Conservation (phyloP, 2,797 vertebrate genomes). For the Triplophysa bombifrons region DNA sequence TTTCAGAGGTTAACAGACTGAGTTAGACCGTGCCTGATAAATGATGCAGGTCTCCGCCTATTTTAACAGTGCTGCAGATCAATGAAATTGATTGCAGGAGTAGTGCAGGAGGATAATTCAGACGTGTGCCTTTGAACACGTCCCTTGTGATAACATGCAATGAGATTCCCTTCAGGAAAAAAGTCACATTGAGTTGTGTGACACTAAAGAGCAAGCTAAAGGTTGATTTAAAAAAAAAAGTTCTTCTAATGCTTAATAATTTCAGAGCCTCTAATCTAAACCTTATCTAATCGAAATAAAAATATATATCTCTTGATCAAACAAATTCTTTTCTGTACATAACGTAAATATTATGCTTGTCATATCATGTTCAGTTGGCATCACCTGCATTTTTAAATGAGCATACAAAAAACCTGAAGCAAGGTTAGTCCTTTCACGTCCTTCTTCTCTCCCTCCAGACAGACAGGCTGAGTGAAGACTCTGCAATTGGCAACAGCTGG, state of each 20-base stretch:
- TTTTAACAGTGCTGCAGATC: slow-evolving; percentile 44
- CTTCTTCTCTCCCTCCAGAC: slow-evolving; percentile 14
- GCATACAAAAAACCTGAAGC: slow-evolving; percentile 16
- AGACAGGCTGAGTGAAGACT: slow-evolving; percentile 31
- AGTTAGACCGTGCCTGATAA: slow-evolving; percentile 42
- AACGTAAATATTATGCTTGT: background rate
- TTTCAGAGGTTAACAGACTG: slow-evolving; percentile 44
- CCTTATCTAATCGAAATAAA: too few relatives aligned
- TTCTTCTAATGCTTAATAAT: too few relatives aligned
- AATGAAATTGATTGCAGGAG: slow-evolving; percentile 49
- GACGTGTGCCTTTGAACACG: slow-evolving; percentile 32
- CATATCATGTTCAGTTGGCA: background rate
- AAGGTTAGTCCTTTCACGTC: slow-evolving; percentile 25
- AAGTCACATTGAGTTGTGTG: slow-evolving; percentile 17
- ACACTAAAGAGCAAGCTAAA: background rate
- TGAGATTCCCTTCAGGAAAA: slow-evolving; percentile 1
- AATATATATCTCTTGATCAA: background rate
- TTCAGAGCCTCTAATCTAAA: background rate
- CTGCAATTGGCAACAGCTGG: slow-evolving; percentile 39
- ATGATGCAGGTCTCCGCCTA: slow-evolving; percentile 41
- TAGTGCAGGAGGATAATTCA: slow-evolving; percentile 33
- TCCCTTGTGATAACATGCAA: slow-evolving; percentile 15
- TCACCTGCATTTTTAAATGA: background rate
- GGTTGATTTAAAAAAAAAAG: background rate
- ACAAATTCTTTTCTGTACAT: background rate